phyloP scores from a whole-genome alignment of 2,888 invertebrate species.

The Agrenia bidenticulata region DNA sequence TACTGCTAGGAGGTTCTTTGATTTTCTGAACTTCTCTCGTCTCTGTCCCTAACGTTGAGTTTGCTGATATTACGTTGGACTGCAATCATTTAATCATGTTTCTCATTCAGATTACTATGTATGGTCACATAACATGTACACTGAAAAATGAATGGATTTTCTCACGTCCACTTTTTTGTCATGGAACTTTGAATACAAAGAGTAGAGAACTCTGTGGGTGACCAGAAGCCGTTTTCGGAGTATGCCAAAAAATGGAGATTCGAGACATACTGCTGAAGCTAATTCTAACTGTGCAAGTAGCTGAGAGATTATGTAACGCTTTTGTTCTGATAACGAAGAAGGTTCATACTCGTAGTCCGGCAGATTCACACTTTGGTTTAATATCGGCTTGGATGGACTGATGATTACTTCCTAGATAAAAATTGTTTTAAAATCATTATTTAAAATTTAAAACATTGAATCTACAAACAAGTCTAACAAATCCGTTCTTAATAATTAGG shows the following conservation, averaged over 20 bases:
- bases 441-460: no score
- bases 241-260: constrained; percentile 63
- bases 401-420: constrained; percentile 47
- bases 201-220: constrained; percentile 63
- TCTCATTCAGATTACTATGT: background rate
- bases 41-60: background rate
- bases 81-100: no score
- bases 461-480: no score
- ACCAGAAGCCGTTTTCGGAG: constrained; percentile 62
- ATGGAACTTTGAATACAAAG: constrained; percentile 62
- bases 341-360: constrained; percentile 63
- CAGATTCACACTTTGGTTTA: constrained; percentile 48
- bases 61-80: no score
- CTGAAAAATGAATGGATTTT: background rate
- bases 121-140: background rate
- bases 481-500: background rate
- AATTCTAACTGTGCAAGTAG: constrained; percentile 61
- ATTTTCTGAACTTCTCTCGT: background rate
- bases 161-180: constrained; percentile 57
- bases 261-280: constrained; percentile 62
- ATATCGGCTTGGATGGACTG: constrained; percentile 41
- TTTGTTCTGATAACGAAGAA: constrained; percentile 59
- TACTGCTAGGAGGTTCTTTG: constrained; percentile 34
- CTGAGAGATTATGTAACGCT: constrained; percentile 61
- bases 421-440: no score